These are phyloP conservation scores for Dendrocincla tyrannina DNA, from an alignment of 2,797 vertebrate genomes.

Conservation along the genomic window DNA sequence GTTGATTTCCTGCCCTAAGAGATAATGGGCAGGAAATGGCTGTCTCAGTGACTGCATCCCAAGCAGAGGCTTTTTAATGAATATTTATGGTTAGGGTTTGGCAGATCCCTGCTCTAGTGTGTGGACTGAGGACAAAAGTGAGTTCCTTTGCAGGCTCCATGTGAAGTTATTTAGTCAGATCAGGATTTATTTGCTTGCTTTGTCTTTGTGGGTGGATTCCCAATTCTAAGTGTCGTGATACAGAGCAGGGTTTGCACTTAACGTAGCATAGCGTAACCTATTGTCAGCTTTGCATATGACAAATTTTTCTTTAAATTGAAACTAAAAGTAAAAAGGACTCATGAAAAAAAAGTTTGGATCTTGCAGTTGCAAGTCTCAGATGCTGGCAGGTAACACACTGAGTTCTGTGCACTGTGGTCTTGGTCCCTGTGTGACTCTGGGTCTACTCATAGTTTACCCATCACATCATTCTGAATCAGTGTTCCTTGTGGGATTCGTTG, in stretches of 20 bases:
- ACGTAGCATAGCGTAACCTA: neutral
- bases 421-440: neutral
- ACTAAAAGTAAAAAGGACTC: neutral
- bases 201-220: conserved; percentile 22
- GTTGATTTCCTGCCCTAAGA: conserved; percentile 53
- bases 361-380: neutral
- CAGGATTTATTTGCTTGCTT: conserved; percentile 12
- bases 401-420: neutral
- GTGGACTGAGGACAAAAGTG: conserved; percentile 51
- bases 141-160: conserved; percentile 34
- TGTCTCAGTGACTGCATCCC: conserved; percentile 61
- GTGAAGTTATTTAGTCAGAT: conserved; percentile 30
- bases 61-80: conserved; percentile 57
- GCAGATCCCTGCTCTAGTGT: conserved; percentile 42
- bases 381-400: neutral
- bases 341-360: neutral
- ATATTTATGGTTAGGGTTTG: conserved; percentile 65
- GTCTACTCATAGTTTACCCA: neutral
- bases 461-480: neutral
- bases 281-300: neutral
- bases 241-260: neutral
- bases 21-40: conserved; percentile 64
- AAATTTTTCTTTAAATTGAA: conserved; percentile 17
- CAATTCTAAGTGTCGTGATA: neutral
- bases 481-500: neutral